Conservation (phyloP, 2,888 invertebrate species). For the Diarsia brunnea region DNA sequence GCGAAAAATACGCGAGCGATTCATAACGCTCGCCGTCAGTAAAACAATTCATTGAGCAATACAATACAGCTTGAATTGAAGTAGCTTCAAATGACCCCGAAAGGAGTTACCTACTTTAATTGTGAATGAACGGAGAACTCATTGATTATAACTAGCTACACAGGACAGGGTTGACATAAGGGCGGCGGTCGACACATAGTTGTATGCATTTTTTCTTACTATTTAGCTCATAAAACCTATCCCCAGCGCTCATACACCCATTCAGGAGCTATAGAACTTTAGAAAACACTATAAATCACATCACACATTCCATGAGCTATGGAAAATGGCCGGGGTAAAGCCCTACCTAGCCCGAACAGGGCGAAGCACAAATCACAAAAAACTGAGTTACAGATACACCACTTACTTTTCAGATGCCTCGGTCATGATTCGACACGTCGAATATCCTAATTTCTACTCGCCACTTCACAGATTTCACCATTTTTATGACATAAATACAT, state of each 20-base stretch:
- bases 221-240: conserved; percentile 61
- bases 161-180: conserved; percentile 81
- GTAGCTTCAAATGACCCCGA: conserved; percentile 86
- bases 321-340: conserved; percentile 89
- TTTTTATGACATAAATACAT: conserved; percentile 95
- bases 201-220: conserved; percentile 67
- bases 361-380: conserved; percentile 80
- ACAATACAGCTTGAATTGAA: conserved; percentile 76
- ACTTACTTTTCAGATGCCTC: conserved; percentile 97
- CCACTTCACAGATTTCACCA: conserved; percentile 95
- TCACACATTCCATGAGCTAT: conserved; percentile 78
- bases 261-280: conserved; percentile 56
- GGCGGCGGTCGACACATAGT: conserved; percentile 84
- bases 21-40: conserved; percentile 50
- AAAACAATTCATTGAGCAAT: conserved; percentile 76
- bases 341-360: conserved; percentile 85
- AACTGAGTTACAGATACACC: conserved; percentile 80
- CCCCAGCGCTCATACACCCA: conserved; percentile 38
- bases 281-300: conserved; percentile 74
- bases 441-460: conserved; percentile 96
- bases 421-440: conserved; percentile 96
- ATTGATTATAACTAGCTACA: conserved; percentile 85
- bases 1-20: conserved; percentile 66
- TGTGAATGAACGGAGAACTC: conserved; percentile 88
- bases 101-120: conserved; percentile 84